phyloP scores from a whole-genome alignment of 2,888 invertebrate genomes.

The Toxonevra muliebris region DNA sequence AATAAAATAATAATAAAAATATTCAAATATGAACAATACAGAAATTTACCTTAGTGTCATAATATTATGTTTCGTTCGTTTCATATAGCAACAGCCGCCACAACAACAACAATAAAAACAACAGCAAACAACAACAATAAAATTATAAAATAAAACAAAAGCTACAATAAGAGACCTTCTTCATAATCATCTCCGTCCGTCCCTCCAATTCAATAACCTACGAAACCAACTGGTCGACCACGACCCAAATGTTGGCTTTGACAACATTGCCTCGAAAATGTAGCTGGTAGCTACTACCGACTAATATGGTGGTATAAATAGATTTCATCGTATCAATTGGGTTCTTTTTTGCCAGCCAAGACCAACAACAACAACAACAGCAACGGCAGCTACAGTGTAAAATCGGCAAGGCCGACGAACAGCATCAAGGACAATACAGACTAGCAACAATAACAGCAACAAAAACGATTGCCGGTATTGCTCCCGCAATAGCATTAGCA shows the following conservation, averaged over 20 bases:
- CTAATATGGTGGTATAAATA: not conserved
- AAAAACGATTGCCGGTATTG: not conserved
- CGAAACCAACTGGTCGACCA: not conserved
- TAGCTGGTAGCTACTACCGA: not conserved
- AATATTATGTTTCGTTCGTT: too few species aligned
- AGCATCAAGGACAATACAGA: constrained; percentile 29
- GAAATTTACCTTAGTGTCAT: too few species aligned
- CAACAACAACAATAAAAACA: constrained; percentile 25
- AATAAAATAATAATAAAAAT: too few species aligned
- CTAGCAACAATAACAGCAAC: constrained; percentile 21
- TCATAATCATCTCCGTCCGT: constrained; percentile 14
- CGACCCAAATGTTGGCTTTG: too few species aligned
- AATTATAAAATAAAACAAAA: constrained; percentile 11
- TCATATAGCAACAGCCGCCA: constrained; percentile 30
- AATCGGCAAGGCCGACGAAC: too few species aligned
- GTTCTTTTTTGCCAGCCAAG: too few species aligned
- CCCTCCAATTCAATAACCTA: too few species aligned
- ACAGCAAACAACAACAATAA: constrained; percentile 12
- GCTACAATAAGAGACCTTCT: not conserved
- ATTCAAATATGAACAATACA: too few species aligned
- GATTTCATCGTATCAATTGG: too few species aligned
- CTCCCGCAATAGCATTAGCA: not conserved
- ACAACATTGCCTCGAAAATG: too few species aligned
- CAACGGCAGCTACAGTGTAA: too few species aligned
- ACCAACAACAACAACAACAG: too few species aligned